Base-by-base conservation (phyloP, 2,888 invertebrate genomes). In the Oscheius myriophilus region DNA sequence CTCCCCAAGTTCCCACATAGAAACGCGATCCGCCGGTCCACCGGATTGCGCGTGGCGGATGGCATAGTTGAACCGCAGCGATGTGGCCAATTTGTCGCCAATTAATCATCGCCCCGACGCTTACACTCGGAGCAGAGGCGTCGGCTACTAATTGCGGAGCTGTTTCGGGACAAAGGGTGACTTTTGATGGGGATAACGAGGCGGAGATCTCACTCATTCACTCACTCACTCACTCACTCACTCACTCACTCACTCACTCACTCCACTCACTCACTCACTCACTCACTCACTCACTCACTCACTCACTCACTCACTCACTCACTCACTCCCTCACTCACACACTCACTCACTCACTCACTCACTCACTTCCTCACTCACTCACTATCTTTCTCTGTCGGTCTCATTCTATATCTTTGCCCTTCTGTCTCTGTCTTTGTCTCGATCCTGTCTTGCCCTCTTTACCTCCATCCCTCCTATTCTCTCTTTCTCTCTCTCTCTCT, bases 21-120 rank as follows among this genome's bases (percentile, higher is more conserved):
- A 54, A 55, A 55, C 41, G 16, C 39, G 18, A 55, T 33, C 55
- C 55, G n/a, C 33, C 33, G 33, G 33, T 33, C 33, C 33, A 33
- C 33, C 33, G 33, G 33, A 33, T 39, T 18, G 14, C 42, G 41
- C 21, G 57, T 43, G 42, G 23, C 23, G 49, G 18, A 16, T 21
- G 23, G 49, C 49, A 49, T 21, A 18, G 21, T 49, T 18, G 49
- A 49, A 23, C 33, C 33, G 18, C 11, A 2, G 49, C 49, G 18
- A 21, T 49, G 49, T 61, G 25, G 49, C 46, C 53, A 46, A 61
- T 61, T 61, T 61, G 61, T 49, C 61, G 61, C 49, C 49, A 61
- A 61, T 61, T 61, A 61, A 61, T 61, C 61, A 61, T 61, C 18
- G 46, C 12, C 49, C n/a, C 26, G 61, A 61, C 18, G 49, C 26